Evolutionary conservation across 2,888 invertebrate genomes (phyloP).

Genomic region (Archips xylosteana): DNA sequence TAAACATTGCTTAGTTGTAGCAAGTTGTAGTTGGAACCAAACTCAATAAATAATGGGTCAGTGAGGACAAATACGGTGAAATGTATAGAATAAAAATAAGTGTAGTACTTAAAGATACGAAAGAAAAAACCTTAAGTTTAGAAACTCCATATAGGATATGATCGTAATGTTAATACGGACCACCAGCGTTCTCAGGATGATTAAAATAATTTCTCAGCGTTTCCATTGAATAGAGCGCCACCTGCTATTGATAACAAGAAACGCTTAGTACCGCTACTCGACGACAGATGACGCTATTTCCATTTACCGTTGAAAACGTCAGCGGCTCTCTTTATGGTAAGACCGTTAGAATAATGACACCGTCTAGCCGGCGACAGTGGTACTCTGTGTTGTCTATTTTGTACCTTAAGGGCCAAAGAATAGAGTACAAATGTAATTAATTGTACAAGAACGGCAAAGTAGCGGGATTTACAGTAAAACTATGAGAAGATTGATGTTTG

Average conservation of each 20-base stretch:
- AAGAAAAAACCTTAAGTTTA: not conserved
- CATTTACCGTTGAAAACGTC: constrained; percentile 49
- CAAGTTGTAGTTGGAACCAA: too few relatives aligned
- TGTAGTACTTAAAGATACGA: too few relatives aligned
- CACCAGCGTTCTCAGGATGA: constrained; percentile 43
- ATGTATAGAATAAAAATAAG: too few relatives aligned
- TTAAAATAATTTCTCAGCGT: constrained; percentile 35
- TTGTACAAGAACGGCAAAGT: constrained; percentile 51
- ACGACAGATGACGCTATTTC: constrained; percentile 76
- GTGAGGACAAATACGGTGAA: too few relatives aligned
- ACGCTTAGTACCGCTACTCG: constrained; percentile 73
- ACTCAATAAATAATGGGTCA: too few relatives aligned
- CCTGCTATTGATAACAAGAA: constrained; percentile 66
- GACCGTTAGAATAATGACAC: constrained; percentile 65
- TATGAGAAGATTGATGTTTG: constrained; percentile 42
- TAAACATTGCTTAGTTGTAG: too few relatives aligned
- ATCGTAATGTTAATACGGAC: constrained; percentile 27
- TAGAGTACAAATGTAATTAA: constrained; percentile 48
- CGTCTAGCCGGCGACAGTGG: constrained; percentile 59
- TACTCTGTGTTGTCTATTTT: constrained; percentile 58
- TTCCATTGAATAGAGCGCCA: constrained; percentile 57
- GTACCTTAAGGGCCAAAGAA: not conserved
- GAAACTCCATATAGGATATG: not conserved
- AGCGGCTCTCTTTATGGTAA: constrained; percentile 52
- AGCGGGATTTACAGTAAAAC: constrained; percentile 60